Evolutionary conservation across 2,888 invertebrate genomes (phyloP), one percentile per base, ranked within the genome.

Genomic region (Hyposoter didymator): DNA sequence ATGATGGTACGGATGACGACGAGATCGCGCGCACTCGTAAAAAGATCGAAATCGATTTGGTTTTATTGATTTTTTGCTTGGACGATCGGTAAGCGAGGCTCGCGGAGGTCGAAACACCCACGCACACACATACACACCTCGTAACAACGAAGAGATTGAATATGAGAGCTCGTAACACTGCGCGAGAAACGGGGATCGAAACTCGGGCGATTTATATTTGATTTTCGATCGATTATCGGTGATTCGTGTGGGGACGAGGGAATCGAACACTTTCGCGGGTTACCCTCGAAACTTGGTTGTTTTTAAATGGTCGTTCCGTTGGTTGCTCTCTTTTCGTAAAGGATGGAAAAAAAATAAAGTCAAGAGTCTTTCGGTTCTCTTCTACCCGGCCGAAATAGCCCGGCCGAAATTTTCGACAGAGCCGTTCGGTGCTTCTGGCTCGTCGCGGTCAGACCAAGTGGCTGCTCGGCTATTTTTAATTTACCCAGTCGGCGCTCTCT

Each of bases 391-490:
- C 84, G 84, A 87, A 88, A 86, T 85, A 88, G 84, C 87, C 76
- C 84, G 88, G 90, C 89, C 88, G 91, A 90, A 90, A 89, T 88
- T 91, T 90, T 90, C 88, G 86, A 89, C 90, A 89, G 89, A 88
- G 90, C 90, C 90, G 89, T 88, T 90, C 89, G 90, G 88, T 75
- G 82, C 69, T 78, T 91, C 89, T 90, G 89, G 86, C 88, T 88
- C 89, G 88, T 88, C 88, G 88, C 88, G 84, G 75, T 84, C 89
- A 89, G 89, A 89, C 90, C 90, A 88, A 88, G 80, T 89, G 87
- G 91, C 90, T 91, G 81, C 88, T 89, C 86, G 88, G 89, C 89
- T 91, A 91, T 91, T 91, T 91, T 89, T 89, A 88, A 89, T 89
- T 86, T 81, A 84, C 80, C 84, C 80, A 80, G 84, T 55, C 84